phyloP scores from a whole-genome alignment of 2,113 vertebrate genomes.

The Murina feae region DNA sequence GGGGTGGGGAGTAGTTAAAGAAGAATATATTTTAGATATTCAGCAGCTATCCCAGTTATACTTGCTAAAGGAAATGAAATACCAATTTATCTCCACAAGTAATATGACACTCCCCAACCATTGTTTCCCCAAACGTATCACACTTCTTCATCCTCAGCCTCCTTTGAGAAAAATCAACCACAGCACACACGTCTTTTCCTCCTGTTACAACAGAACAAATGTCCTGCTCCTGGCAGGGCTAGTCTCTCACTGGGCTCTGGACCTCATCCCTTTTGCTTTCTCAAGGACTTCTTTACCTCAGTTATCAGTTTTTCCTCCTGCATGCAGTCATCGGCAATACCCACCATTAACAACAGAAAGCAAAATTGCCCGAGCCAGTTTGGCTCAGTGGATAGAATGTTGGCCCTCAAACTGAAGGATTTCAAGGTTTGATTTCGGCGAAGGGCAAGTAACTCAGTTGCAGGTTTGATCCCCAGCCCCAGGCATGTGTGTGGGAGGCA shows the following conservation, averaged over 20 bases:
- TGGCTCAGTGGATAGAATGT: no score
- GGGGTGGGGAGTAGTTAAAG: neutral
- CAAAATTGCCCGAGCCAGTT: neutral
- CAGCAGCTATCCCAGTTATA: neutral
- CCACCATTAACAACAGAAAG: neutral
- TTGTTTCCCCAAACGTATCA: neutral
- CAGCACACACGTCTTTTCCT: neutral
- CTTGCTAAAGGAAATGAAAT: neutral
- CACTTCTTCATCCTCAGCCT: neutral
- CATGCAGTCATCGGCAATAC: neutral
- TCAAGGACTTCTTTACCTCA: neutral
- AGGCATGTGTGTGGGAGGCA: no score
- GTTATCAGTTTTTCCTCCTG: neutral
- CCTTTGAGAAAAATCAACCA: neutral
- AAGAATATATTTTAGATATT: constrained; percentile 8
- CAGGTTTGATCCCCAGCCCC: no score
- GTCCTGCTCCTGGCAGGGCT: neutral
- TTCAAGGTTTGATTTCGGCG: no score
- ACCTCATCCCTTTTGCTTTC: neutral
- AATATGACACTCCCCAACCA: neutral
- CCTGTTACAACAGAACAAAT: neutral
- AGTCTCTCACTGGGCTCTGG: neutral
- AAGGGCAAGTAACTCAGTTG: no score
- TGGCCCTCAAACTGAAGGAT: no score
- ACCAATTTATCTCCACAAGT: neutral